These are phyloP conservation scores for Clistopyga incitator DNA, from an alignment of 2,888 invertebrate genomes.

Conservation along the genomic window DNA sequence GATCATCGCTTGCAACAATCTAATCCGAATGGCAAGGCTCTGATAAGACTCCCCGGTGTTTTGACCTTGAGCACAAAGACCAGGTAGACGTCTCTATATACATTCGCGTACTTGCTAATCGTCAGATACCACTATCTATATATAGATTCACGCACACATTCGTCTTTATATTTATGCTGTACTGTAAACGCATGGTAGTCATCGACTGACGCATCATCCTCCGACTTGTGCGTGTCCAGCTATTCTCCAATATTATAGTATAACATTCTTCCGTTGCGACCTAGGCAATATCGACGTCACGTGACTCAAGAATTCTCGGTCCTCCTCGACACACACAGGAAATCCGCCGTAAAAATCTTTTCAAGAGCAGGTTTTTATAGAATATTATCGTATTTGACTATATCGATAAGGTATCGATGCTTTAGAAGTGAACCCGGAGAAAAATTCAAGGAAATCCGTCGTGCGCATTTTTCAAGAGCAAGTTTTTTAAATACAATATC, in stretches of 20 bases:
- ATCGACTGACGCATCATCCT: slow-evolving; percentile 40
- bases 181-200: slow-evolving; percentile 20
- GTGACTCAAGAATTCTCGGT: slow-evolving; percentile 16
- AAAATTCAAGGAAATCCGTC: neutral
- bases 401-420: slow-evolving; percentile 23
- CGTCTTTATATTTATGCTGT: slow-evolving; percentile 4
- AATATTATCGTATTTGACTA: neutral
- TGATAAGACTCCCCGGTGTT: slow-evolving; percentile 38
- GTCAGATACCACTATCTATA: slow-evolving; percentile 20
- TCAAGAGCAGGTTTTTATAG: slow-evolving; percentile 30
- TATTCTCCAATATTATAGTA: slow-evolving; percentile 26
- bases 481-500: no score
- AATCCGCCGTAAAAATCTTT: slow-evolving; percentile 30
- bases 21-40: slow-evolving; percentile 23
- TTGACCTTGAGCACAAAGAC: slow-evolving; percentile 19
- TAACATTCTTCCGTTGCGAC: neutral
- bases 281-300: slow-evolving; percentile 3
- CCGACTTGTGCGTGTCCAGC: neutral
- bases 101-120: slow-evolving; percentile 19
- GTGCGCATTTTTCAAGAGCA: neutral
- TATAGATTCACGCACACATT: slow-evolving; percentile 11
- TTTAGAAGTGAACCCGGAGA: neutral
- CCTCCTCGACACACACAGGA: neutral
- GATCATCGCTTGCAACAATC: slow-evolving; percentile 42
- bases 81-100: neutral